Percentiles rank a stretch among this genome's conserved stretches.
Evolutionary conservation across 2,888 invertebrate species (phyloP).

Genomic region (Cataglyphis albicans): DNA sequence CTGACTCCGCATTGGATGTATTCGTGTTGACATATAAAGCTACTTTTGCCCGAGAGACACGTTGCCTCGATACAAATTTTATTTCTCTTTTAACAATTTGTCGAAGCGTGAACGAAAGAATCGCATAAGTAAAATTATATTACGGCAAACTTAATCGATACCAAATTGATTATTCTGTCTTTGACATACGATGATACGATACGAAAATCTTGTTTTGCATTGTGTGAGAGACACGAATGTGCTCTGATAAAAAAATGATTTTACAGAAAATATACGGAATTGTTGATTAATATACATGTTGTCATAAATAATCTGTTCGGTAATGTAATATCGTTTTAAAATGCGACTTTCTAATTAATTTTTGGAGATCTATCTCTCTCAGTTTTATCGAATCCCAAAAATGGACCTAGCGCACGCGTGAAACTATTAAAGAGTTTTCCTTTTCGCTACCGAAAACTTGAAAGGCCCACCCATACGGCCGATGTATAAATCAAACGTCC

Average conservation of each 20-base stretch:
- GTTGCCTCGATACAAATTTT: slow-evolving; percentile 2
- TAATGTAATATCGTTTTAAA: slow-evolving; percentile 44
- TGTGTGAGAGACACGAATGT: not conserved
- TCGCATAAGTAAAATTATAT: not conserved
- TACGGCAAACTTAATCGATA: not conserved
- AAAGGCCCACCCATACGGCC: slow-evolving; percentile 74
- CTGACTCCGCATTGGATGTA: slow-evolving; percentile 40
- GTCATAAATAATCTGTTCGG: slow-evolving; percentile 18
- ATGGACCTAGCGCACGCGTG: slow-evolving; percentile 67
- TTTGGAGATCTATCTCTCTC: slow-evolving; percentile 55
- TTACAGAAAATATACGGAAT: not conserved
- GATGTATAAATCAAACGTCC: slow-evolving; percentile 71
- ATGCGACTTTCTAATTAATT: slow-evolving; percentile 52
- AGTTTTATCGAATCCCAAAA: slow-evolving; percentile 68
- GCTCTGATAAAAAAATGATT: not conserved
- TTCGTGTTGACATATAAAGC: slow-evolving; percentile 25
- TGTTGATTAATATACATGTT: not conserved
- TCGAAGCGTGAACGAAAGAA: not conserved
- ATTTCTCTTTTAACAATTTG: not conserved
- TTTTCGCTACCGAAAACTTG: slow-evolving; percentile 67
- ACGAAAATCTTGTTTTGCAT: not conserved
- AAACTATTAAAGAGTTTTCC: slow-evolving; percentile 74
- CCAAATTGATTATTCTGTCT: not conserved
- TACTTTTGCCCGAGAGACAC: slow-evolving; percentile 7
- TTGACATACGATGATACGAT: not conserved